phyloP scores from a whole-genome alignment of 2,888 invertebrate species.

The Tribolium freemani region DNA sequence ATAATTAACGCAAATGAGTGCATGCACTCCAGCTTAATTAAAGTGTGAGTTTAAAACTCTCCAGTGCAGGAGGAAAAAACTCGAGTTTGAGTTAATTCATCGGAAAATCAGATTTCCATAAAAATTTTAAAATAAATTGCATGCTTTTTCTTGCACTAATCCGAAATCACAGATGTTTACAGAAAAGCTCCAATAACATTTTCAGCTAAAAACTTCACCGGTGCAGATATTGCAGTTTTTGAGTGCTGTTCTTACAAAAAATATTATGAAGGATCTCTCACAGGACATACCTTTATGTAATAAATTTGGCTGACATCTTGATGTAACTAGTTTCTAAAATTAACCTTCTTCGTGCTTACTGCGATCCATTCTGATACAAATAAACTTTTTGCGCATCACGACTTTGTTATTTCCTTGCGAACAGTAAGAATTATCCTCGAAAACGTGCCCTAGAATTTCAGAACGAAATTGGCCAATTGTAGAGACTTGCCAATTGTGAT shows the following conservation, averaged over 20 bases:
- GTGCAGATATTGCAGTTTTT: neutral
- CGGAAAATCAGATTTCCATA: neutral
- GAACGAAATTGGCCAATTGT: neutral
- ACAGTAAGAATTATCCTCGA: neutral
- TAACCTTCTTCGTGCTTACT: neutral
- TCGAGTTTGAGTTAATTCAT: neutral
- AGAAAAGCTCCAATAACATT: neutral
- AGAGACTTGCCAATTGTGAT: neutral
- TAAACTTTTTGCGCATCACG: conserved; percentile 2
- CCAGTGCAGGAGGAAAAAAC: neutral
- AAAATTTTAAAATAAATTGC: neutral
- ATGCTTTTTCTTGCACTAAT: neutral
- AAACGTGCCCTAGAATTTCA: conserved; percentile 6
- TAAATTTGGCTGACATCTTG: neutral
- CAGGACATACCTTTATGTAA: neutral
- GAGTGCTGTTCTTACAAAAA: neutral
- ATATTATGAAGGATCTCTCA: neutral
- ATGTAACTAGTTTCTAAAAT: neutral
- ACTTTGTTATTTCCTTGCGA: neutral
- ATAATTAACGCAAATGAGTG: too few relatives aligned
- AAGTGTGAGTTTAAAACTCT: neutral
- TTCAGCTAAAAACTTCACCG: neutral
- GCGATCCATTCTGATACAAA: neutral
- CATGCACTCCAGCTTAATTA: neutral
- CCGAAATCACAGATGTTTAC: neutral